phyloP scores from a whole-genome alignment of 92 coral and sea anemone genomes.

The Parazoanthus darwini region DNA sequence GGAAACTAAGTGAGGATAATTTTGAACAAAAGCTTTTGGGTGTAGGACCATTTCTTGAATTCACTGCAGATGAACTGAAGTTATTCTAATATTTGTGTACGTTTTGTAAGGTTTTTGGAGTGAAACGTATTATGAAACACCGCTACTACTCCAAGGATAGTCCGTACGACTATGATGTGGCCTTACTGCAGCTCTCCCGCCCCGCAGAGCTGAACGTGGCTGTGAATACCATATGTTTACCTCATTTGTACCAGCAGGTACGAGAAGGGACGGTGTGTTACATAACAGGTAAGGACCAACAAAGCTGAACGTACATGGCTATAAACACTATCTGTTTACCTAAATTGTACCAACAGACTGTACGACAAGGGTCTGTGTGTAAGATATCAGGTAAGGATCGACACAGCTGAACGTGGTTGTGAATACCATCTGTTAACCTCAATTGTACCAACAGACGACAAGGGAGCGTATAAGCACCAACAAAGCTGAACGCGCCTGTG shows the following conservation, averaged over 20 bases:
- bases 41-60: no score
- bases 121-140: slow-evolving; percentile 72
- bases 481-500: slow-evolving; percentile 38
- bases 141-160: slow-evolving; percentile 60
- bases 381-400: slow-evolving; percentile 67
- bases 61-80: not conserved
- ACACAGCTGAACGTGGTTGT: slow-evolving; percentile 49
- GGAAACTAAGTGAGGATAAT: no score
- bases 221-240: slow-evolving; percentile 83
- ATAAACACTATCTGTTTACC: slow-evolving; percentile 88
- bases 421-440: slow-evolving; percentile 79
- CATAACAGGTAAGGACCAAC: slow-evolving; percentile 68
- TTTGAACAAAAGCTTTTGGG: no score
- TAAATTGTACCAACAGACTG: slow-evolving; percentile 5
- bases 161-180: slow-evolving; percentile 85
- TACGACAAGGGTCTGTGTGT: slow-evolving; percentile 60
- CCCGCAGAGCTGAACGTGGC: slow-evolving; percentile 59
- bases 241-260: slow-evolving; percentile 54
- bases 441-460: slow-evolving; percentile 51
- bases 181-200: slow-evolving; percentile 72
- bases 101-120: slow-evolving; percentile 48
- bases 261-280: slow-evolving; percentile 65
- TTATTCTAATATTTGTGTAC: not conserved
- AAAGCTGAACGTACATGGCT: slow-evolving; percentile 30
- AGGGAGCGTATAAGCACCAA: slow-evolving; percentile 53